Evolutionary conservation across 2,113 vertebrate genomes (phyloP).

Genomic region (Glareola pratincola): DNA sequence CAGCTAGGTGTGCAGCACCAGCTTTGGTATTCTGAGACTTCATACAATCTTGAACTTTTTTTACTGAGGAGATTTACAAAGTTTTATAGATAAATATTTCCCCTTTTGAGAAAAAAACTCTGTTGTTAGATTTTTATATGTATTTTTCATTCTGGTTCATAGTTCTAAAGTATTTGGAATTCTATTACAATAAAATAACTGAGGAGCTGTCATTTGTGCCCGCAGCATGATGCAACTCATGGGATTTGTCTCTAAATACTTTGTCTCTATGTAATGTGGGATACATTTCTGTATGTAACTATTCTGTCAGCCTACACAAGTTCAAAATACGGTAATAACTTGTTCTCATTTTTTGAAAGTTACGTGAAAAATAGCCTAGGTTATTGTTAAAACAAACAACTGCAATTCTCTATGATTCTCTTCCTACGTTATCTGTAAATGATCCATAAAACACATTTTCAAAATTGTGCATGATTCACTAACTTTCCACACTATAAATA

Average conservation of each 20-base stretch:
- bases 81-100: not conserved
- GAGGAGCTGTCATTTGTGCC: not conserved
- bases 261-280: not conserved
- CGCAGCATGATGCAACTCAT: not conserved
- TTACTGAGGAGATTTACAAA: not conserved
- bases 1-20: not conserved
- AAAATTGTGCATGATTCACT: not conserved
- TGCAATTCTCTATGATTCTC: not conserved
- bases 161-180: not conserved
- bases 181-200: not conserved
- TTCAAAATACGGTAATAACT: not conserved
- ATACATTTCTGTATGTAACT: not conserved
- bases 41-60: not conserved
- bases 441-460: not conserved
- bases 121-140: not conserved
- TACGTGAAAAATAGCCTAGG: not conserved
- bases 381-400: not conserved
- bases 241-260: not conserved
- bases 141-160: not conserved
- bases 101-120: not conserved
- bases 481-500: not conserved
- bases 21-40: not conserved
- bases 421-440: not conserved
- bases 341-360: not conserved
- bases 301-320: not conserved